Conservation (phyloP, 2,113 vertebrate genomes). For the Gorilla gorilla region DNA sequence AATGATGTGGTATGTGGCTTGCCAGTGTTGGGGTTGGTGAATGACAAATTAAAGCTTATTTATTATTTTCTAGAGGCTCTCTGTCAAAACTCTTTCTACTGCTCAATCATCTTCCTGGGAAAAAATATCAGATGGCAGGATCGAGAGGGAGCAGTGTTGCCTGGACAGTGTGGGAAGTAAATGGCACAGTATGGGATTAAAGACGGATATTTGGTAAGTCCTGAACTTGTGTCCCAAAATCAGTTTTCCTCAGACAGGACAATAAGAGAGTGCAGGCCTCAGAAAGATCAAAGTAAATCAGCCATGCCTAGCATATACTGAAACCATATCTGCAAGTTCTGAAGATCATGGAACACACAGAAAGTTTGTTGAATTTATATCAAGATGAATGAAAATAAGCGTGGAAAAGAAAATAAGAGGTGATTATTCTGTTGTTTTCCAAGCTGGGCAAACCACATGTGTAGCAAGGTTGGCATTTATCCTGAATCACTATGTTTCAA, state of each 20-base stretch:
- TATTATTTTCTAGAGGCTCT: background rate
- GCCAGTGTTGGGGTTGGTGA: background rate
- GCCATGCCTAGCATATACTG: background rate
- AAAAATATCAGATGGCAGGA: background rate
- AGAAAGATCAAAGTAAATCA: background rate
- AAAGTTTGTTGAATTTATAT: background rate
- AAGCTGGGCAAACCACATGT: background rate
- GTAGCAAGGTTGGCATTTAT: background rate
- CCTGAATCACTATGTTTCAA: background rate
- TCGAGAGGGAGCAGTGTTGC: background rate
- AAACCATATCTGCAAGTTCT: background rate
- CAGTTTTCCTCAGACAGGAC: background rate
- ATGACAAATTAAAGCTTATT: background rate
- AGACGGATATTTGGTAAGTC: background rate
- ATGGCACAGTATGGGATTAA: background rate
- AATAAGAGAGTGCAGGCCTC: background rate
- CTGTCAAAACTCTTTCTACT: background rate
- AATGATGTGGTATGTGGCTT: background rate
- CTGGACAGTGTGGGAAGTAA: background rate
- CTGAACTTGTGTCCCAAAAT: background rate
- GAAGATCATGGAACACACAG: background rate
- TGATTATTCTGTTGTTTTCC: too few species aligned
- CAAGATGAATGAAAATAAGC: background rate
- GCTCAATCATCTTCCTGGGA: background rate
- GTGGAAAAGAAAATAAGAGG: background rate